These are phyloP conservation scores for Euphydryas editha DNA, from an alignment of 2,888 invertebrate genomes.

Conservation along the genomic window DNA sequence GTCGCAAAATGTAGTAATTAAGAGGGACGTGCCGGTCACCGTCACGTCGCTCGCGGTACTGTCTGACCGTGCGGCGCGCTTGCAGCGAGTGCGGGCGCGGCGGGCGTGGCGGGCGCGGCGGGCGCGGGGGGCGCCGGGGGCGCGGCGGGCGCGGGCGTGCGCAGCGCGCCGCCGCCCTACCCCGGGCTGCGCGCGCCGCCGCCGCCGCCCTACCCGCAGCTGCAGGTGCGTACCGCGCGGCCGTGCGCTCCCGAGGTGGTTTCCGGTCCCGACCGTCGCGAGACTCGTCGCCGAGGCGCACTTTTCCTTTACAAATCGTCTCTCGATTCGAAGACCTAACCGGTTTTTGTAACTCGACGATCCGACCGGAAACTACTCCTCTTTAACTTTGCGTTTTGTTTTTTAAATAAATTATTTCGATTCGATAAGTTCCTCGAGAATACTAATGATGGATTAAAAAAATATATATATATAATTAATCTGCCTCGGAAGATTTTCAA, in stretches of 20 bases:
- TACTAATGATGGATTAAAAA: conserved; percentile 25
- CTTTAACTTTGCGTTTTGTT: neutral
- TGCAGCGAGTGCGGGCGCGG: conserved; percentile 19
- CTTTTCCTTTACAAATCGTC: neutral
- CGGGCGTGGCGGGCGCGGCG: conserved; percentile 41
- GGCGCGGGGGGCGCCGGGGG: conserved; percentile 41
- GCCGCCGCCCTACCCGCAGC: conserved; percentile 81
- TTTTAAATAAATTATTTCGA: conserved; percentile 2
- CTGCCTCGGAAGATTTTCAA: conserved; percentile 69
- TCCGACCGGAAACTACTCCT: neutral
- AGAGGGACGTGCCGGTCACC: too few species aligned
- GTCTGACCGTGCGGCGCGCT: too few species aligned
- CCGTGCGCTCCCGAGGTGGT: neutral
- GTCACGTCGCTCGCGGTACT: too few species aligned
- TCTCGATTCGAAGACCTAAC: neutral
- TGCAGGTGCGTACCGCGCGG: conserved; percentile 48
- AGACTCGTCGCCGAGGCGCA: neutral
- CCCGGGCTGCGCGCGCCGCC: conserved; percentile 87
- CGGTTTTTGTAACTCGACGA: neutral
- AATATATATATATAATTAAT: conserved; percentile 19
- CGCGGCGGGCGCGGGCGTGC: conserved; percentile 53
- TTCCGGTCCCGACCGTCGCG: neutral
- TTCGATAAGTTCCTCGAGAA: neutral
- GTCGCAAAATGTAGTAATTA: too few species aligned
- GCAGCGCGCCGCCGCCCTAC: conserved; percentile 89